A percentile compares a stretch with the other conserved stretches of the same genome.
Evolutionary conservation across 2,113 vertebrate species (phyloP).

Genomic region (Cinclus mexicanus): DNA sequence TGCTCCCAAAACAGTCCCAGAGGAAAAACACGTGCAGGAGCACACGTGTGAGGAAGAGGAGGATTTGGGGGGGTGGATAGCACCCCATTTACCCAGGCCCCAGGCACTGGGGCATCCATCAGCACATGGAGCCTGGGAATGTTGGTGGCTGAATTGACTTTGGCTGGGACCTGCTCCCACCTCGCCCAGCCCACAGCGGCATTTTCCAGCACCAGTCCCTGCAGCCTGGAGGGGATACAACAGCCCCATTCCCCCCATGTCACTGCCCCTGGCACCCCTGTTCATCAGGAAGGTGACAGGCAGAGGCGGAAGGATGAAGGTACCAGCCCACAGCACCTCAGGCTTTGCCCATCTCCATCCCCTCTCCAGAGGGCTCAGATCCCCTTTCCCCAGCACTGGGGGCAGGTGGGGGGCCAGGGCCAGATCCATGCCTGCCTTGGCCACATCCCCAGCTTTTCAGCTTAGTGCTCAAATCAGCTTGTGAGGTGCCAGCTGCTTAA

Average conservation of each 20-base stretch:
- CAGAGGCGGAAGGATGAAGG: no score
- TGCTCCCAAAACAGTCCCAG: background rate
- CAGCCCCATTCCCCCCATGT: background rate
- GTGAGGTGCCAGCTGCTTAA: constrained; percentile 45
- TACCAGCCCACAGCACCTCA: background rate
- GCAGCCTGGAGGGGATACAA: background rate
- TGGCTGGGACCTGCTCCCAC: background rate
- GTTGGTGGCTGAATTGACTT: background rate
- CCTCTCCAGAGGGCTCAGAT: no score
- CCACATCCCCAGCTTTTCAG: constrained; percentile 31
- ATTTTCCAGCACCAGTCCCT: background rate
- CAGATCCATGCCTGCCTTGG: background rate
- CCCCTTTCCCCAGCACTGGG: background rate
- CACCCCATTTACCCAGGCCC: background rate
- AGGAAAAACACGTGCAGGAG: background rate
- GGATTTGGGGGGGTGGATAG: background rate
- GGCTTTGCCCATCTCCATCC: rapidly evolving
- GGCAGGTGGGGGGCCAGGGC: background rate
- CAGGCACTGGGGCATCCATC: background rate
- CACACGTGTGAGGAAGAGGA: background rate
- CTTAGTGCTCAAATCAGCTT: constrained; percentile 63
- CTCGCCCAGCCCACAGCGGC: background rate
- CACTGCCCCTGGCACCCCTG: background rate
- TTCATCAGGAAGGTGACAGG: rapidly evolving
- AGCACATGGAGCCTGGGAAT: background rate